Base-by-base conservation (phyloP, 2,113 vertebrate species). In the Gallinago paraguaiae region DNA sequence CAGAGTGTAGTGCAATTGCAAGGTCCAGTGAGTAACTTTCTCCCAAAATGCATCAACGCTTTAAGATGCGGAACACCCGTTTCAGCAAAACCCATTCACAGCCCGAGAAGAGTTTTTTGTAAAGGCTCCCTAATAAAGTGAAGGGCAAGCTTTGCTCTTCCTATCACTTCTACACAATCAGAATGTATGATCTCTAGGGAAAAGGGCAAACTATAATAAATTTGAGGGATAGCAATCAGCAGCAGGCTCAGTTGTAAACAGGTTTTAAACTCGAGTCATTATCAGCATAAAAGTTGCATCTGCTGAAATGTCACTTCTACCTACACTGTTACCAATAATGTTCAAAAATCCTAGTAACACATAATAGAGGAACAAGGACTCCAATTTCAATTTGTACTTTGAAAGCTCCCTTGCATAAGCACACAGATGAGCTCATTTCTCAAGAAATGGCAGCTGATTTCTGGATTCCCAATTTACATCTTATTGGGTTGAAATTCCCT, bases 1-100 rank as follows among this genome's bases (percentile, higher is more conserved):
- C 37, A 7, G 25, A 28, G 24, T 1, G 3, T 0, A 27, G 30
- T 2, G 19, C 43, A 82, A 16, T 2, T 67, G 65, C 75, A 77
- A 77, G 28, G 25, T 41, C 23, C 10, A 1, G 33, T 7, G 31
- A 88, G 20, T 13, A 35, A 48, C 35, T 57, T 37, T 13, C 39
- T 60, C 56, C 22, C 30, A 8, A 54, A 70, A 43, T 2, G 16
- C 57, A 79, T 3, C 56, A 60, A 14, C 24, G 20, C 61, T 60
- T 30, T 10, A 76, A 56, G 56, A 64, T 30, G 31, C 16, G 74
- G 30, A 80, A 71, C 17, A 59, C 59, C 48, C 11, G 7, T n/a
- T 88, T 75, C 80, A 41, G 31, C 13, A 74, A 86, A 90, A 71
- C 11, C 39, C 51, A 71, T 53, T 67, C 0, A 0, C 25, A 54